Conservation (phyloP, 2,113 vertebrate genomes). For the Petroica traversi region DNA sequence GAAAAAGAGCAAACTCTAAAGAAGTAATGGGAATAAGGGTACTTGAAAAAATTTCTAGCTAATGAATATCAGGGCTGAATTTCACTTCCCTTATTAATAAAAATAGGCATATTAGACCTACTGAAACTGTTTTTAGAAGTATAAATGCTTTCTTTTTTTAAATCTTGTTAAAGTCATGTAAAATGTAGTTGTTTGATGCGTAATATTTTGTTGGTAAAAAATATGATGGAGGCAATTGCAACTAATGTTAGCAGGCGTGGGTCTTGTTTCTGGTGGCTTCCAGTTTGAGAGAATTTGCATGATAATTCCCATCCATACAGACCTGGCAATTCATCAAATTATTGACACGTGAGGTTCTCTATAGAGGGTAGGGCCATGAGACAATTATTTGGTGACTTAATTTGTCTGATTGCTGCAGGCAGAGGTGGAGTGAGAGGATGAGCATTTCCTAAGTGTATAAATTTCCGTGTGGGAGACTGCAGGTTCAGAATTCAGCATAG, state of each 20-base stretch:
- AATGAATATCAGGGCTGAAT: conserved; percentile 6
- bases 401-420: not conserved
- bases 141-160: not conserved
- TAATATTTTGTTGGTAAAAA: not conserved
- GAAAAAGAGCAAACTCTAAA: conserved; percentile 25
- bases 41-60: conserved; percentile 20
- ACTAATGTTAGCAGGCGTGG: not conserved
- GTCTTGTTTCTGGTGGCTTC: not conserved
- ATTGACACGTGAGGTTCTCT: not conserved
- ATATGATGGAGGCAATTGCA: not conserved
- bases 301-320: not conserved
- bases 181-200: not conserved
- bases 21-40: not conserved
- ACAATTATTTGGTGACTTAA: not conserved
- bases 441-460: not conserved
- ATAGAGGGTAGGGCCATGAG: not conserved
- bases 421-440: not conserved
- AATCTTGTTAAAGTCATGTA: not conserved
- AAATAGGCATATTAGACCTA: not conserved
- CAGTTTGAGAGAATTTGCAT: not conserved
- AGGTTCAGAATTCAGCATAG: not conserved
- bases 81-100: not conserved
- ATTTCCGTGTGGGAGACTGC: not conserved
- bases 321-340: not conserved
- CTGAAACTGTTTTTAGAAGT: not conserved